Evolutionary conservation across 2,797 vertebrate species (phyloP).

Genomic region (Anolis apletophallus): DNA sequence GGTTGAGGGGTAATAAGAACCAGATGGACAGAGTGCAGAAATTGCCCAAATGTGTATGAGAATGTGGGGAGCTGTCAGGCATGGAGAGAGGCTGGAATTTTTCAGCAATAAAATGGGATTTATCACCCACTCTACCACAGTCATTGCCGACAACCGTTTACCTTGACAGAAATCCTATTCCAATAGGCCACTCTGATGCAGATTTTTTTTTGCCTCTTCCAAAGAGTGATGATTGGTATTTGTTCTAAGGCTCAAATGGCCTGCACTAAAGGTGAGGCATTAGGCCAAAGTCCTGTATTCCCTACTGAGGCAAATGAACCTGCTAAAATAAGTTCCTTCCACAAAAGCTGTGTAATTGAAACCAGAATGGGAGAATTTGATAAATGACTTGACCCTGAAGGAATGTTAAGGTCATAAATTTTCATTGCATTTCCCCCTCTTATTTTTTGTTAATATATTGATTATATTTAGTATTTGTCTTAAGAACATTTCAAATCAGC

Average conservation of each 20-base stretch:
- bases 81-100: conserved; percentile 98
- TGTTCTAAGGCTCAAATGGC: conserved; percentile 88
- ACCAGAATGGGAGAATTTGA: conserved; percentile 98
- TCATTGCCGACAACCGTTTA: conserved; percentile 87
- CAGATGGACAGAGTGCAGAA: conserved; percentile 94
- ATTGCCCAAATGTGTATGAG: conserved; percentile 94
- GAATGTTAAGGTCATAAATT: conserved; percentile 98
- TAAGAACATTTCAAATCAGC: conserved; percentile 69
- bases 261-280: conserved; percentile 86
- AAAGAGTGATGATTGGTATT: conserved; percentile 86
- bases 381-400: conserved; percentile 98
- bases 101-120: conserved; percentile 99
- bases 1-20: conserved; percentile 95
- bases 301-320: conserved; percentile 98
- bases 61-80: conserved; percentile 97
- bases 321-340: conserved; percentile 97
- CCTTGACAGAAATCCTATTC: conserved; percentile 86
- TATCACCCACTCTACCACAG: conserved; percentile 97
- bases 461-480: conserved; percentile 79
- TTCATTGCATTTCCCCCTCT: conserved; percentile 84
- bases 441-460: conserved; percentile 74
- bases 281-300: conserved; percentile 90
- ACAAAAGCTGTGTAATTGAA: conserved; percentile 98
- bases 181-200: conserved; percentile 79
- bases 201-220: conserved; percentile 73